Evolutionary conservation across 2,888 invertebrate species (phyloP), one percentile per base, ranked within the genome.

Genomic region (Cancer borealis): DNA sequence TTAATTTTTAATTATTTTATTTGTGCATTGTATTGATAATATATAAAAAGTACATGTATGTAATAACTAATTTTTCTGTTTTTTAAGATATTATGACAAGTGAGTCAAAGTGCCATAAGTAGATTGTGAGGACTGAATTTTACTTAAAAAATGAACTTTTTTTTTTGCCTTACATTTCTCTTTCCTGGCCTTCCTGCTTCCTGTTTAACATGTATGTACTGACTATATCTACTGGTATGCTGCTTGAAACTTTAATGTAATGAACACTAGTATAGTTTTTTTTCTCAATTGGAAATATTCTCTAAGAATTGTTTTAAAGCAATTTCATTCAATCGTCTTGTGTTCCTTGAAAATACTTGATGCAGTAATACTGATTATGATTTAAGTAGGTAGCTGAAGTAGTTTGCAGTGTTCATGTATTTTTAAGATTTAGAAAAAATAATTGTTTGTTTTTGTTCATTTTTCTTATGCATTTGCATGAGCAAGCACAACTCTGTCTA

Each of bases 111-210:
- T 26, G 26, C n/a, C 6, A 73, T 54, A 73, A 26, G 60, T 60
- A n/a, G 73, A n/a, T 73, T 73, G 26, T 73, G 73, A 73, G 73
- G 73, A 8, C 10, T 73, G 73, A 73, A 73, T 26, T 73, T 73
- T 26, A 73, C 73, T 73, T 73, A 26, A 73, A 14, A 26, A 73
- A 26, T 73, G 73, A 73, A 73, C 73, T 26, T 26, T 21, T 84
- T 84, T 84, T 84, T 39, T 66, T 54, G 54, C 84, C 4, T 84
- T 39, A 84, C 39, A 84, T 84, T 84, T 79, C 30, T 84, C 84
- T 39, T 84, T 84, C 84, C 84, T 84, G 84, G 84, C 84, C 84
- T 84, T 84, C 84, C 39, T 84, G 84, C 84, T 84, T 84, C 84
- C 84, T 84, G 84, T 84, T 39, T 84, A 30, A 84, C 84, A 84